Evolutionary conservation across 2,797 vertebrate genomes (phyloP).

Genomic region (Okamejei kenojei): DNA sequence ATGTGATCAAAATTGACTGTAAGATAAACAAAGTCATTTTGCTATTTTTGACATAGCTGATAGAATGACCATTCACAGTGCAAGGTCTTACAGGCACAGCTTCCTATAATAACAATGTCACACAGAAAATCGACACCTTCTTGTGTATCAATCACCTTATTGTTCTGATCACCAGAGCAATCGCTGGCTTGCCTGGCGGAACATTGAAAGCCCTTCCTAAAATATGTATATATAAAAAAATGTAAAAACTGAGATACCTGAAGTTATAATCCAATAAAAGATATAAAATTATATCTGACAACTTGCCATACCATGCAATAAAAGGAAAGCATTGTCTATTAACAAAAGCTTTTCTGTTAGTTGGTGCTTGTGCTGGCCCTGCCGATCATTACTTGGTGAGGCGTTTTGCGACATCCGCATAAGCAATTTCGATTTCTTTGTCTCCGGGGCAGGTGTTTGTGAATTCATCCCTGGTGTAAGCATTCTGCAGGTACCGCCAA

Average conservation of each 20-base stretch:
- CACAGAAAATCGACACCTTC: neutral
- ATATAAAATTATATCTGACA: conserved; percentile 37
- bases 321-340: conserved; percentile 58
- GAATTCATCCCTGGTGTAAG: conserved; percentile 89
- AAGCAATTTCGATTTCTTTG: conserved; percentile 94
- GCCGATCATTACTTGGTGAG: conserved; percentile 74
- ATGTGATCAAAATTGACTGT: conserved; percentile 11
- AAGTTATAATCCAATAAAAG: conserved; percentile 38
- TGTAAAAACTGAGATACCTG: conserved; percentile 29
- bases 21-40: neutral
- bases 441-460: conserved; percentile 96
- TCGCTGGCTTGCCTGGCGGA: neutral
- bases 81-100: neutral
- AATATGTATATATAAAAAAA: conserved; percentile 35
- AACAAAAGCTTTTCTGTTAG: conserved; percentile 53
- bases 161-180: neutral
- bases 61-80: neutral
- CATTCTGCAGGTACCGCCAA: conserved; percentile 90
- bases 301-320: conserved; percentile 56
- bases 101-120: neutral
- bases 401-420: conserved; percentile 91
- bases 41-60: neutral
- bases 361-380: conserved; percentile 43
- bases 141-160: neutral
- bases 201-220: conserved; percentile 35